Evolutionary conservation across 2,113 vertebrate genomes (phyloP).

Genomic region (Vulpes lagopus): DNA sequence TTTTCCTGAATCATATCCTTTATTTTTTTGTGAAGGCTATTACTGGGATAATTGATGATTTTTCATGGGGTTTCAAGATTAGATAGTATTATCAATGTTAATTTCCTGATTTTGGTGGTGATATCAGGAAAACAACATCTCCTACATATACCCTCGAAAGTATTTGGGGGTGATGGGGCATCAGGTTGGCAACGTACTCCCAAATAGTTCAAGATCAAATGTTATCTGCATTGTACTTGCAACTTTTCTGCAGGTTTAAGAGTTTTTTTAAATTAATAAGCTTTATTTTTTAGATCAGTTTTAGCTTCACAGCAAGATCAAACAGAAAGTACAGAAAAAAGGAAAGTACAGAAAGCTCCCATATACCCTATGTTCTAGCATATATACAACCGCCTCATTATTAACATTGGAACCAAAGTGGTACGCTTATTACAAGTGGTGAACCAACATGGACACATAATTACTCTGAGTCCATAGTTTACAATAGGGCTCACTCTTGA

Average conservation of each 20-base stretch:
- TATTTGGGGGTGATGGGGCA: background rate
- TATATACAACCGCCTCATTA: background rate
- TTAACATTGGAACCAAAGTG: background rate
- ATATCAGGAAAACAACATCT: background rate
- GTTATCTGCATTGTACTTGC: background rate
- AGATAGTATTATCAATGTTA: background rate
- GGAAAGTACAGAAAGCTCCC: background rate
- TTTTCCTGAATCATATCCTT: background rate
- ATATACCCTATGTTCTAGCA: background rate
- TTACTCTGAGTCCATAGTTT: background rate
- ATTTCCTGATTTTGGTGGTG: background rate
- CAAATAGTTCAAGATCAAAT: background rate
- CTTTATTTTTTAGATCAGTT: background rate
- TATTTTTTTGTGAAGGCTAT: conserved; percentile 38
- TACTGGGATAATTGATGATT: background rate
- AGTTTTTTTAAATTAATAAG: background rate
- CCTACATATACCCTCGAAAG: background rate
- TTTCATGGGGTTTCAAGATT: background rate
- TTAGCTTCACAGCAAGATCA: background rate
- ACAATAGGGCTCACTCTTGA: background rate
- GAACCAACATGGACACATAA: background rate
- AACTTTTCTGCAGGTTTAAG: background rate
- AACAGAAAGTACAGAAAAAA: background rate
- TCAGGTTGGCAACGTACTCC: background rate
- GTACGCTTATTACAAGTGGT: background rate